Evolutionary conservation across 2,113 vertebrate genomes (phyloP).

Genomic region (Macquaria ambigua): DNA sequence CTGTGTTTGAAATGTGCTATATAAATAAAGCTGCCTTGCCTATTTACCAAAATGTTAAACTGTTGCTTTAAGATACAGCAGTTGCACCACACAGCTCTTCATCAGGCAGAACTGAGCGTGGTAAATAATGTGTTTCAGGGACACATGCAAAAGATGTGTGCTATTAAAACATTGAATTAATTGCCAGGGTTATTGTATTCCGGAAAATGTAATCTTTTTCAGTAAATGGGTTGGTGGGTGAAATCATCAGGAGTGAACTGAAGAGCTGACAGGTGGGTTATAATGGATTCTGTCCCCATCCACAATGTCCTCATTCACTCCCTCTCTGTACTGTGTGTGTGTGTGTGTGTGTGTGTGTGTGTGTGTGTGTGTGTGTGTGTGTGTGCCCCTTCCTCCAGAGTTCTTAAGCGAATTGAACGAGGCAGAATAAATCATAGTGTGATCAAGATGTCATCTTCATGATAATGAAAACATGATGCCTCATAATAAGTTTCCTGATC

Average conservation of each 20-base stretch:
- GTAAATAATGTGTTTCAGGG: conserved; percentile 48
- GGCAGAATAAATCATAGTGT: conserved; percentile 78
- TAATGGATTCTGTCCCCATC: conserved; percentile 76
- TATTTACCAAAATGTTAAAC: neutral
- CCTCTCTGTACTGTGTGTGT: neutral
- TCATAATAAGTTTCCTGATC: conserved; percentile 77
- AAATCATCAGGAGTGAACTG: conserved; percentile 74
- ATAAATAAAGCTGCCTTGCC: no score
- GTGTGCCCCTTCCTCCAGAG: conserved; percentile 52
- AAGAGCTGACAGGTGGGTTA: conserved; percentile 73
- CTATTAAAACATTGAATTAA: conserved; percentile 69
- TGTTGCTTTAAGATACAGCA: neutral
- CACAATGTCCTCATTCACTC: conserved; percentile 39
- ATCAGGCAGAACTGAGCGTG: neutral
- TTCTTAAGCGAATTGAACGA: conserved; percentile 73
- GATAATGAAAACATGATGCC: conserved; percentile 81
- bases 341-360: conserved; percentile 4
- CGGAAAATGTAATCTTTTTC: conserved; percentile 65
- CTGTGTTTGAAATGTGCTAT: no score
- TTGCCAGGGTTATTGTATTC: conserved; percentile 71
- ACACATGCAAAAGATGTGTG: conserved; percentile 49
- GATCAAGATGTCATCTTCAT: conserved; percentile 81
- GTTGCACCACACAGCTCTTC: conserved; percentile 1
- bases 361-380: conserved; percentile 3
- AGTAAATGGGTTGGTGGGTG: conserved; percentile 61